Evolutionary conservation across 2,113 vertebrate species (phyloP), one percentile per base, ranked within the genome.

Genomic region (Pluvianellus socialis): DNA sequence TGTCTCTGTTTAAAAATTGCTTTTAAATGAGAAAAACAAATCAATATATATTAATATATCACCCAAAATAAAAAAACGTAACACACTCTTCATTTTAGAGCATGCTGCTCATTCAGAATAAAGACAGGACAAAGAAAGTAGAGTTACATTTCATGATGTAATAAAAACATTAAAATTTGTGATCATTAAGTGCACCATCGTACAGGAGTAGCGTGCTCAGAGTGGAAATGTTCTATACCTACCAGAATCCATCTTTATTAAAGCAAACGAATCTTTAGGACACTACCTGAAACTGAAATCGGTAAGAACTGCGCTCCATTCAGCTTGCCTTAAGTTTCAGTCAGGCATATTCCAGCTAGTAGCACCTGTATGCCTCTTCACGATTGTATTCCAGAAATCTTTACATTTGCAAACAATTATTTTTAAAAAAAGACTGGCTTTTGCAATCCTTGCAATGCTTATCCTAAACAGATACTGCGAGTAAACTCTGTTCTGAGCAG

Each of bases 401-500:
- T 89, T 94, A 61, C 1, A 33, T 68, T 6, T 94, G 96, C 28
- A 32, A 97, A 52, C 24, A 4, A 42, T 49, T 58, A 56, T 53
- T 28, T 24, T 33, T 21, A 10, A 70, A 87, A 95, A 94, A 94
- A 97, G 95, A 95, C 92, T 89, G 96, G 92, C 79, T 95, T 96
- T 75, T 89, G 75, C 94, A 59, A 94, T 95, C 44, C 58, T 90
- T 92, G 79, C 97, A 97, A 97, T 91, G 95, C 96, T 96, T 94
- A 68, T 74, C 76, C 94, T 83, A 94, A 97, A 95, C 86, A 77
- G 92, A 89, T 67, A 66, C 96, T 96, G 88, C 97, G 94, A 93
- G 98, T 96, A 97, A 97, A 98, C 98, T 89, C 96, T 96, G 96
- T 98, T 98, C 97, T 97, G 98, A 99, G 99, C 98, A 99, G 98